phyloP scores from a whole-genome alignment of 2,113 vertebrate genomes.

The Paramormyrops kingsleyae region DNA sequence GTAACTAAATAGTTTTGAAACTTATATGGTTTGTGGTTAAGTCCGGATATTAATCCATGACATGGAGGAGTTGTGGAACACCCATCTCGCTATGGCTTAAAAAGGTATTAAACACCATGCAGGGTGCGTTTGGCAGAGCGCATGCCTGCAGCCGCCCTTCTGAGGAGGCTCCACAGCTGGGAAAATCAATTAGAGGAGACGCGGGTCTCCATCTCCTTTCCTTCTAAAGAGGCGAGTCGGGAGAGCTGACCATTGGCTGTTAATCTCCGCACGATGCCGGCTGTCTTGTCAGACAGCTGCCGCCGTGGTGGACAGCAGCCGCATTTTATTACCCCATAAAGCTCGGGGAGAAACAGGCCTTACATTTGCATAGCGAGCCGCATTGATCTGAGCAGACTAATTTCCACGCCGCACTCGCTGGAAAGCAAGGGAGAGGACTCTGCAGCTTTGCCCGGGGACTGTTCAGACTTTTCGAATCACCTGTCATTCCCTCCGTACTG shows the following conservation, averaged over 20 bases:
- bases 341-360: conserved; percentile 27
- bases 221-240: neutral
- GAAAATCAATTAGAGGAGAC: conserved; percentile 36
- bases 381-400: conserved; percentile 16
- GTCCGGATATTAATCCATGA: conserved; percentile 24
- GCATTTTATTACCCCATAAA: conserved; percentile 47
- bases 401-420: conserved; percentile 3
- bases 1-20: conserved; percentile 26
- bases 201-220: neutral
- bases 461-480: neutral
- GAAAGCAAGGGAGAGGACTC: neutral
- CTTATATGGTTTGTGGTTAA: conserved; percentile 19
- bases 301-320: conserved; percentile 26
- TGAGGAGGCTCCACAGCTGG: conserved; percentile 22
- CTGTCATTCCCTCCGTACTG: neutral
- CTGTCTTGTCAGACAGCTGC: conserved; percentile 25
- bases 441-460: neutral
- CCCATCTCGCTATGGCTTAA: conserved; percentile 21
- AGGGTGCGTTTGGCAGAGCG: conserved; percentile 17
- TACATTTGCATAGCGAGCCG: conserved; percentile 38
- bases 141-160: conserved; percentile 6
- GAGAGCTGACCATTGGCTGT: conserved; percentile 14
- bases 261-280: conserved; percentile 28
- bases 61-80: neutral
- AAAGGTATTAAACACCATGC: conserved; percentile 25